These are phyloP conservation scores for Tonatia bakeri DNA, from an alignment of 2,113 vertebrate species.

Conservation along the genomic window DNA sequence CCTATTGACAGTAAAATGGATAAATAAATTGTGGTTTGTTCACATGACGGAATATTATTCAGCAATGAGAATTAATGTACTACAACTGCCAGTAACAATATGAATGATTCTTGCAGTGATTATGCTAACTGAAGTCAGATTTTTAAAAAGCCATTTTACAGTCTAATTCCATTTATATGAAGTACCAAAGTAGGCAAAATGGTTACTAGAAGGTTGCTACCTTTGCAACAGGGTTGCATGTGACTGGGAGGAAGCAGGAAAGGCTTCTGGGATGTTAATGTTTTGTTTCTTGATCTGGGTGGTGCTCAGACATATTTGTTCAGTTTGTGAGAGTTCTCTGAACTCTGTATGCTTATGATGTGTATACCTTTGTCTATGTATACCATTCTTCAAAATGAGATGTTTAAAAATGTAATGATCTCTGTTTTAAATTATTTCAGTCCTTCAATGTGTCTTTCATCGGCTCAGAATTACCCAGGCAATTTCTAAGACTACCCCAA, in stretches of 20 bases:
- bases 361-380: neutral
- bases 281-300: neutral
- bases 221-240: neutral
- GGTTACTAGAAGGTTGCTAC: neutral
- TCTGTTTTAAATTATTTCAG: neutral
- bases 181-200: neutral
- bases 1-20: neutral
- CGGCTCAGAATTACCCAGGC: neutral
- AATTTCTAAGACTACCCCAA: neutral
- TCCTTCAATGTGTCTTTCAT: neutral
- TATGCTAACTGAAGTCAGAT: neutral
- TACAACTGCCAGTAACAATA: neutral
- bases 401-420: neutral
- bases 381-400: neutral
- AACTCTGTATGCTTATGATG: neutral
- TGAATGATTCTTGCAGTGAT: neutral
- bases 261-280: neutral
- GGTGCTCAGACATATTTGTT: neutral
- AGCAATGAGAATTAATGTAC: neutral
- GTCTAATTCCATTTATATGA: neutral
- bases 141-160: neutral
- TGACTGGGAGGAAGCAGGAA: neutral
- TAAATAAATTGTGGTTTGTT: neutral
- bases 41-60: neutral
- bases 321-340: neutral